A percentile compares a stretch with the other conserved stretches of the same genome.
Conservation (phyloP, 2,113 vertebrate genomes). For the Upupa epops region DNA sequence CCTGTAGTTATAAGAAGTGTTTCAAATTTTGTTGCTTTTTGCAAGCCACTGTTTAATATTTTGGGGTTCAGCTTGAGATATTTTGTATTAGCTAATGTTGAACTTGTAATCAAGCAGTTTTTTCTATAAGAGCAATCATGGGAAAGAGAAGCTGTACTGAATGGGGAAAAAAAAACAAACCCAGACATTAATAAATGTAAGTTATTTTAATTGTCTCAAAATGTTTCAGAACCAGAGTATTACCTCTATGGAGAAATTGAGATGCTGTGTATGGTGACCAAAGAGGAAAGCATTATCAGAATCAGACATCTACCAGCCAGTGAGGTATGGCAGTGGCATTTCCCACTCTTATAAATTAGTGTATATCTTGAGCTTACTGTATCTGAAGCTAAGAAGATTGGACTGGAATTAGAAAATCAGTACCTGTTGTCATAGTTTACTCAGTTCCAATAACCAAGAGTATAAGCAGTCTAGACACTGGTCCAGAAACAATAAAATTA, state of each 20-base stretch:
- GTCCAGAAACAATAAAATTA: background rate
- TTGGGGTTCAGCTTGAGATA: background rate
- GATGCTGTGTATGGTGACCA: background rate
- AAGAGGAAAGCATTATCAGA: background rate
- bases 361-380: background rate
- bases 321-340: background rate
- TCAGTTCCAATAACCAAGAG: background rate
- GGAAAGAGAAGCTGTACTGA: background rate
- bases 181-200: background rate
- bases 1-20: fast-evolving
- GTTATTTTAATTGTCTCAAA: background rate
- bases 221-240: background rate
- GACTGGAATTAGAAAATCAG: background rate
- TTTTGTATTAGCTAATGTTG: background rate
- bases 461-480: background rate
- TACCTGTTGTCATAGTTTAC: background rate
- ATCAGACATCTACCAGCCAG: background rate
- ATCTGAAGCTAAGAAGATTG: background rate
- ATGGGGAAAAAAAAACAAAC: no score
- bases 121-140: background rate
- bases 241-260: background rate
- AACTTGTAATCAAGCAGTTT: background rate
- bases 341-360: background rate
- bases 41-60: background rate
- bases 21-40: background rate